Evolutionary conservation across 2,888 invertebrate species (phyloP).

Genomic region (Limenitis arthemis): DNA sequence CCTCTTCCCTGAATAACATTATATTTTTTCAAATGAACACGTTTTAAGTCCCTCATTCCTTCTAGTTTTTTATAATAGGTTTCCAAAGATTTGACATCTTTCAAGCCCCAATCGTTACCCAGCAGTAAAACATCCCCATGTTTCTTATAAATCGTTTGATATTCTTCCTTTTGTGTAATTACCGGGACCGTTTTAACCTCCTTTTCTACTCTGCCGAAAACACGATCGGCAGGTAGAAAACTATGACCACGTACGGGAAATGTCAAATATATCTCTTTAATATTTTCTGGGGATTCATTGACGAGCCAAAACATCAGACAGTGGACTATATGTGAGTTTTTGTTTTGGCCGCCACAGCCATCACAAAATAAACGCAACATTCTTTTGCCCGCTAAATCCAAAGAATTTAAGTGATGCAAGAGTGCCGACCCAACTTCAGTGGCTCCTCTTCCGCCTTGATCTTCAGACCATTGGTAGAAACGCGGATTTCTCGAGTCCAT

Average conservation of each 20-base stretch:
- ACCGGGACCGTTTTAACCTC: neutral
- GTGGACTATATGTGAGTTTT: constrained; percentile 30
- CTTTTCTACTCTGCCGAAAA: constrained; percentile 6
- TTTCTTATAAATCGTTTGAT: constrained; percentile 7
- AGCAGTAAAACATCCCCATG: constrained; percentile 4
- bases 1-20: constrained; percentile 10
- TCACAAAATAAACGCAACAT: constrained; percentile 28
- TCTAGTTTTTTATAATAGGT: neutral
- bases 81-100: constrained; percentile 3
- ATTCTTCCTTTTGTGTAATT: constrained; percentile 1
- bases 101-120: constrained; percentile 2
- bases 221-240: constrained; percentile 4
- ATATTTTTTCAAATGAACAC: constrained; percentile 4
- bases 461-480: constrained; percentile 32
- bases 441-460: constrained; percentile 25
- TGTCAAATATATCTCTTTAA: constrained; percentile 4
- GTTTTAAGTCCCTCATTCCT: constrained; percentile 3
- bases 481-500: constrained; percentile 22
- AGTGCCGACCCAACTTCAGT: constrained; percentile 26
- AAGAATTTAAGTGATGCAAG: constrained; percentile 16
- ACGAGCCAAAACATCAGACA: constrained; percentile 28
- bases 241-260: constrained; percentile 20
- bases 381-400: constrained; percentile 15
- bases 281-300: constrained; percentile 3
- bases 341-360: constrained; percentile 34